Base-by-base conservation (phyloP, 2,113 vertebrate genomes). In the Corythoichthys intestinalis region DNA sequence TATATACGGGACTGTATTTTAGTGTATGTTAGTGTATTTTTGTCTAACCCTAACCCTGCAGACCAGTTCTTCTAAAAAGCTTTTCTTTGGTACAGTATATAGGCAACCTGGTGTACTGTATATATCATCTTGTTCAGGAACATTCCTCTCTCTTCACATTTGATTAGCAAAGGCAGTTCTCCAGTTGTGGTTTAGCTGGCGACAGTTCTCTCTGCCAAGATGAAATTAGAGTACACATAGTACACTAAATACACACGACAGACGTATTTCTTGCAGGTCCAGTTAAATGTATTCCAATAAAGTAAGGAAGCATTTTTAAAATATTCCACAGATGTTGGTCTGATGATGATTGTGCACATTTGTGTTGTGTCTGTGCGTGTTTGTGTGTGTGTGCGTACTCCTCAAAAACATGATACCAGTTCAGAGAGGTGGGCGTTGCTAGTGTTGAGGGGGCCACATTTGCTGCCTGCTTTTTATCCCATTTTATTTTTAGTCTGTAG, bases 281-380 rank as follows among this genome's bases (percentile, higher is more conserved):
- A 89, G 79, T 84, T 71, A 87, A 88, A 81, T 74, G 87, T 83
- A 90, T 89, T 78, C 68, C 77, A 80, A 73, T 87, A 86, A 82
- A 83, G 86, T 77, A 82, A 82, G 78, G 83, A 76, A 75, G 58
- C 44, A 78, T 86, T 85, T 87, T 81, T 64, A 52, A 85, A 73
- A 81, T 81, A 75, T 80, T 76, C 67, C 67, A 58, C 81, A 82
- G 77, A 85, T 84, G 85, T 81, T 56, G 52, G 49, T 62, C 69
- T 86, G 37, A 65, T 37, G 72, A 67, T 74, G 41, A n/a, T 61
- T 47, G 62, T 67, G 52, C 75, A 58, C 71, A 79, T 73, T 57
- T 13, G 9, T n/a, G 17, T 63, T 28, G 41, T 63, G 10, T 46
- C 9, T 41, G 15, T 41, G 37, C 4, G 37, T 10, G 8, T 34